phyloP scores from a whole-genome alignment of 2,113 vertebrate species.

The Plecotus auritus region DNA sequence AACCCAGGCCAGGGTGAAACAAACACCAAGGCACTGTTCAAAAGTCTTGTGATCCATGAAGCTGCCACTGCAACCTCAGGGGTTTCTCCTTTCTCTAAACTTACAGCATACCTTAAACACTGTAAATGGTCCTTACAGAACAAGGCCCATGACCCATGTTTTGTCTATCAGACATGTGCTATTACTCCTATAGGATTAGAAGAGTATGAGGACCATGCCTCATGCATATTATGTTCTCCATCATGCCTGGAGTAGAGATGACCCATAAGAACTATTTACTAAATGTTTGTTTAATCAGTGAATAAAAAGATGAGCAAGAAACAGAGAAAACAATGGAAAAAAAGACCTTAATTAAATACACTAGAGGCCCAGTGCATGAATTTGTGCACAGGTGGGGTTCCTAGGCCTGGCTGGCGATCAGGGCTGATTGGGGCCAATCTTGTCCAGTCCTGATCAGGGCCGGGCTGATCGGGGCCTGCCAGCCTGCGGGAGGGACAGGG shows the following conservation, averaged over 20 bases:
- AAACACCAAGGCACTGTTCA: background rate
- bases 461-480: too few species aligned
- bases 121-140: background rate
- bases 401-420: too few species aligned
- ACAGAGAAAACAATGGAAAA: background rate
- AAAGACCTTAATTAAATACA: background rate
- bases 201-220: background rate
- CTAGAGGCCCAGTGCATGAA: too few species aligned
- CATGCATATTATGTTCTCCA: background rate
- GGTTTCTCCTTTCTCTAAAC: background rate
- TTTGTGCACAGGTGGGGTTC: too few species aligned
- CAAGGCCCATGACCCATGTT: fast-evolving
- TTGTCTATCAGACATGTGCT: background rate
- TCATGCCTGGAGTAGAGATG: background rate
- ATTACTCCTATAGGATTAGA: background rate
- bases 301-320: background rate
- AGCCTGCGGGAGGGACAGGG: too few species aligned
- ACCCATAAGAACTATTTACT: background rate
- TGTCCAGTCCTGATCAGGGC: too few species aligned
- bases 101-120: background rate
- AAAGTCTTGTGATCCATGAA: background rate
- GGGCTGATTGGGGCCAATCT: too few species aligned
- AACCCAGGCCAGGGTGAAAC: background rate
- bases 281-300: background rate
- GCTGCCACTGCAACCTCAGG: background rate